Base-by-base conservation (phyloP, 2,113 vertebrate genomes). In the Chloroceryle aenea region DNA sequence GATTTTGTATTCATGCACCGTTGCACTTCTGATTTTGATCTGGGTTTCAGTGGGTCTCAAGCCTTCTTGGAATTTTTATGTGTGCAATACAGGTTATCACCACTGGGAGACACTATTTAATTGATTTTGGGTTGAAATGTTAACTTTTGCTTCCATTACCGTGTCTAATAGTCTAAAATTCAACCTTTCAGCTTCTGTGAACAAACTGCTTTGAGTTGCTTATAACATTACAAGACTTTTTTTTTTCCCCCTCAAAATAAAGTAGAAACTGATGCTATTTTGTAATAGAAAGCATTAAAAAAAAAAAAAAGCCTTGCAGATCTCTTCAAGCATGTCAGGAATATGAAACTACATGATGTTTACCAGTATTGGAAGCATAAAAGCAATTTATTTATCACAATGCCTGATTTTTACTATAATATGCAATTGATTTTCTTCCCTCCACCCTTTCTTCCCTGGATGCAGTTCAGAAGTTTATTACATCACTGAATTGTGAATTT, bases 31-130 rank as follows among this genome's bases (percentile, higher is more conserved):
- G 6, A n/a, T 36, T 88, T 38, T 64, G 61, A 62, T 55, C 59
- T 4, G 26, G 10, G 16, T 88, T 93, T 59, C 29, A 7, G 27
- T 5, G 10, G 13, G 10, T 27, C 29, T 12, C 3, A 19, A 50
- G 4, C 36, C 6, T 1, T 10, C 2, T 21, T 5, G 27, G 27
- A 55, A 7, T 6, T 36, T 61, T 62, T 32, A 38, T 22, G 23
- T 14, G 12, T 85, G 91, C 80, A 71, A 36, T 84, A 26, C 87
- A 17, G 6, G 10, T 3, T 36, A 12, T 2, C 1, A 71, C 53
- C 97, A 84, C 90, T 79, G 58, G 59, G 97, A 58, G 97, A 22
- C 96, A 95, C 95, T 92, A 74, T 96, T 94, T 38, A 85, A 92
- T 87, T 75, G 94, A 48, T 3, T 85, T 97, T 94, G 59, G 32